Evolutionary conservation across 2,797 vertebrate genomes (phyloP).

Genomic region (Amblyopsis hoosieri): DNA sequence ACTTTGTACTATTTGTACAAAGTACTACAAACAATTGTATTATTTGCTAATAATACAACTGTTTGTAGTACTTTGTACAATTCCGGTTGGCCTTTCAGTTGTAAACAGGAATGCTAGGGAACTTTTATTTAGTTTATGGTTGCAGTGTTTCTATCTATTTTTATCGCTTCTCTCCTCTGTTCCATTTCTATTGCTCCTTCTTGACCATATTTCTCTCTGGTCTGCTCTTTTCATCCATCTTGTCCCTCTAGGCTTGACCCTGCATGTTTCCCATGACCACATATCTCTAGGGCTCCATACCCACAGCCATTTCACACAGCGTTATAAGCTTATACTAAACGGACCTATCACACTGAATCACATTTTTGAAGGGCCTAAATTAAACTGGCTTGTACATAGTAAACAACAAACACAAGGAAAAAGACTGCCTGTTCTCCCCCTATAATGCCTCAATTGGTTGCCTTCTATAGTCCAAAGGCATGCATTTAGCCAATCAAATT

Average conservation of each 20-base stretch:
- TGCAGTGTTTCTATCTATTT: too few relatives aligned
- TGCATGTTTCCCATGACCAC: slow-evolving; percentile 68
- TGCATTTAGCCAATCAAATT: slow-evolving; percentile 66
- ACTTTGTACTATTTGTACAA: too few relatives aligned
- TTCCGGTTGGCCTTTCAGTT: too few relatives aligned
- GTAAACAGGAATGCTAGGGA: too few relatives aligned
- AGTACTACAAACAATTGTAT: too few relatives aligned
- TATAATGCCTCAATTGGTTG: slow-evolving; percentile 54
- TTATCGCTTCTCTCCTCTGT: neutral
- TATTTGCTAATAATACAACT: too few relatives aligned
- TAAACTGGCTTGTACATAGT: too few relatives aligned
- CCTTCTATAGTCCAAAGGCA: slow-evolving; percentile 60
- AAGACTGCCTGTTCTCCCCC: slow-evolving; percentile 22
- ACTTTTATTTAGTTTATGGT: too few relatives aligned
- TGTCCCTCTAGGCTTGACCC: slow-evolving; percentile 62
- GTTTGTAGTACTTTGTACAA: too few relatives aligned
- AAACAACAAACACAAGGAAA: slow-evolving; percentile 13
- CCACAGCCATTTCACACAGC: slow-evolving; percentile 35
- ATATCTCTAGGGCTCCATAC: slow-evolving; percentile 41
- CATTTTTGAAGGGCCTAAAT: slow-evolving; percentile 34
- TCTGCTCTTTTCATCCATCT: slow-evolving; percentile 16
- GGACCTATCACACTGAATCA: slow-evolving; percentile 28
- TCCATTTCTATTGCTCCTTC: neutral
- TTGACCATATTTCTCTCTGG: neutral
- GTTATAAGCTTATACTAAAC: slow-evolving; percentile 38